phyloP scores from a whole-genome alignment of 1,140 invertebrate genomes.

The Caenorhabditis latens region DNA sequence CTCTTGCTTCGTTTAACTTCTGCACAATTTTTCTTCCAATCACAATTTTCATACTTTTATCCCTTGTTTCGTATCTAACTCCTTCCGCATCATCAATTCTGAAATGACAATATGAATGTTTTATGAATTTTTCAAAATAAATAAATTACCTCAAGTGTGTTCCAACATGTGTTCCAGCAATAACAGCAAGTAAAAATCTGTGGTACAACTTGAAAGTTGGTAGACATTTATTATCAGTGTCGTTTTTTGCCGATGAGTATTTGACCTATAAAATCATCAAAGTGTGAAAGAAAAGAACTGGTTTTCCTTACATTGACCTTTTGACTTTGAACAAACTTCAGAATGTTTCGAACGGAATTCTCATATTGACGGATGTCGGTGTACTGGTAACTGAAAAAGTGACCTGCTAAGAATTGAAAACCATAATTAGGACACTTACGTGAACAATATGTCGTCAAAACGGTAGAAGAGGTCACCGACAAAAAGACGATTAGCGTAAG shows the following conservation, averaged over 20 bases:
- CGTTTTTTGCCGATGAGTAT: constrained; percentile 63
- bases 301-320: constrained; percentile 3
- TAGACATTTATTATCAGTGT: constrained; percentile 63
- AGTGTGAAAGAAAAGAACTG: not conserved
- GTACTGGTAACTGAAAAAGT: constrained; percentile 65
- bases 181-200: constrained; percentile 65
- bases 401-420: not conserved
- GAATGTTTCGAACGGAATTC: constrained; percentile 60
- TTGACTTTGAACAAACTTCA: constrained; percentile 61
- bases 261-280: constrained; percentile 48
- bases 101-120: not conserved
- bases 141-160: constrained; percentile 62
- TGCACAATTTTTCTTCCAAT: constrained; percentile 60
- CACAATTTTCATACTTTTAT: constrained; percentile 67
- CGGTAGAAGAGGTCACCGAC: constrained; percentile 69
- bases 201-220: constrained; percentile 67
- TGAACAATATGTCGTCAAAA: constrained; percentile 68
- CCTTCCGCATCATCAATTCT: constrained; percentile 70
- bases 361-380: constrained; percentile 65
- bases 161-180: constrained; percentile 67
- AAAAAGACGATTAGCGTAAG: constrained; percentile 65
- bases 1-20: constrained; percentile 64
- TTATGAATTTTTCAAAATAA: not conserved
- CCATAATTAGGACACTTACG: constrained; percentile 52
- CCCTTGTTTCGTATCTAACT: constrained; percentile 68